Base-by-base conservation (phyloP, 2,888 invertebrate genomes). In the Pheosia gnoma region DNA sequence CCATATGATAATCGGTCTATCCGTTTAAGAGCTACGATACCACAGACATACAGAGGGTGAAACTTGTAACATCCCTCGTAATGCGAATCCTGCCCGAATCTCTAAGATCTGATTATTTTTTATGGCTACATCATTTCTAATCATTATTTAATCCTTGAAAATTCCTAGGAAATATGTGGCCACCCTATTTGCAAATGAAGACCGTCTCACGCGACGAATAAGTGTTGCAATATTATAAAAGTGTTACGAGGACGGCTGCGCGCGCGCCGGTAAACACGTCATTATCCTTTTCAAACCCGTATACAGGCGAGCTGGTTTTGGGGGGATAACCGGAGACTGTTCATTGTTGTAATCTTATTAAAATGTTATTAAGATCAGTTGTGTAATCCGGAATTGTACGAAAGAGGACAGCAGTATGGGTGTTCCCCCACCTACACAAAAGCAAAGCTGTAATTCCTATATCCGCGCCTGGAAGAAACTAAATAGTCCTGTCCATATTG, bases 181-280 rank as follows among this genome's bases (percentile, higher is more conserved):
- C 5, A 51, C 51, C 51, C 51, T 51, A 25, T 51, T 51, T 51
- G 13, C 51, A 51, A 51, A 51, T 25, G 13, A 8, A 51, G 49
- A 60, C 36, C 59, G 38, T 9, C 58, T 58, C 61, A 51, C 6
- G 25, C 54, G 58, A 41, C 57, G 36, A n/a, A 8, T 25, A 51
- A 11, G 47, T 70, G 63, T 66, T 59, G 62, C 56, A 74, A 65
- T 57, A n/a, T 52, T 13, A 11, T 47, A 47, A n/a, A 72, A 67
- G 61, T 71, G 72, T 73, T 64, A 74, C 72, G 62, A 73, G 75
- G 72, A 59, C 72, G 25, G 25, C 13, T 51, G 51, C 51, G 51
- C 51, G 5, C 3, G 51, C 51, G 51, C 51, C 13, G 25, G 9
- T 25, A 49, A 49, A 49, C 49, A 25, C 25, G 25, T 6, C 51